phyloP scores from a whole-genome alignment of 2,113 vertebrate species.

The Strix aluco region DNA sequence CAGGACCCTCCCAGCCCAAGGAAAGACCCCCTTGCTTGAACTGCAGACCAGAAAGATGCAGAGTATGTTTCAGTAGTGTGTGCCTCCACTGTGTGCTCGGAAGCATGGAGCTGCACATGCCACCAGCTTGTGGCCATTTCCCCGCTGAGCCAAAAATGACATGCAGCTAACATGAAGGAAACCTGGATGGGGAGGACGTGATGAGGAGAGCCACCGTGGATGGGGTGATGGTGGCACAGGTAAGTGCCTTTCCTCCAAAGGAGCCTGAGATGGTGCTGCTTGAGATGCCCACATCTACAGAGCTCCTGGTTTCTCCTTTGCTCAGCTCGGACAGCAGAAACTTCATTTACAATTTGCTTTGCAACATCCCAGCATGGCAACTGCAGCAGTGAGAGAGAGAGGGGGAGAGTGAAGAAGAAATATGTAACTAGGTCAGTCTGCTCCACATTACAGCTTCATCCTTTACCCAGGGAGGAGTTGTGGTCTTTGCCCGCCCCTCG shows the following conservation, averaged over 20 bases:
- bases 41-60: neutral
- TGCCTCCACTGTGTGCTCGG: neutral
- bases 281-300: neutral
- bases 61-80: neutral
- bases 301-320: constrained; percentile 1
- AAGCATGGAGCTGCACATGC: neutral
- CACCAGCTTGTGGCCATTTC: neutral
- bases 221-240: neutral
- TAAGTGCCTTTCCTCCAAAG: neutral
- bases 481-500: constrained; percentile 35
- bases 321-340: neutral
- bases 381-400: neutral
- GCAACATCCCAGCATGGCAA: constrained; percentile 11
- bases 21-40: rapidly evolving
- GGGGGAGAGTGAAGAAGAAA: neutral
- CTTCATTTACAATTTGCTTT: constrained; percentile 36
- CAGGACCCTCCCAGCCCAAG: neutral
- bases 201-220: neutral
- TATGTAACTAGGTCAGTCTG: constrained; percentile 67
- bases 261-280: neutral
- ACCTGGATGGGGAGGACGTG: neutral
- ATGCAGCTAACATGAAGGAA: neutral
- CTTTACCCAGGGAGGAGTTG: constrained; percentile 42
- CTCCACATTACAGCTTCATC: constrained; percentile 41
- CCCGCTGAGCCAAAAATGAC: neutral